Evolutionary conservation across 2,888 invertebrate genomes (phyloP), one percentile per base, ranked within the genome.

Genomic region (Cremastinae sp.): DNA sequence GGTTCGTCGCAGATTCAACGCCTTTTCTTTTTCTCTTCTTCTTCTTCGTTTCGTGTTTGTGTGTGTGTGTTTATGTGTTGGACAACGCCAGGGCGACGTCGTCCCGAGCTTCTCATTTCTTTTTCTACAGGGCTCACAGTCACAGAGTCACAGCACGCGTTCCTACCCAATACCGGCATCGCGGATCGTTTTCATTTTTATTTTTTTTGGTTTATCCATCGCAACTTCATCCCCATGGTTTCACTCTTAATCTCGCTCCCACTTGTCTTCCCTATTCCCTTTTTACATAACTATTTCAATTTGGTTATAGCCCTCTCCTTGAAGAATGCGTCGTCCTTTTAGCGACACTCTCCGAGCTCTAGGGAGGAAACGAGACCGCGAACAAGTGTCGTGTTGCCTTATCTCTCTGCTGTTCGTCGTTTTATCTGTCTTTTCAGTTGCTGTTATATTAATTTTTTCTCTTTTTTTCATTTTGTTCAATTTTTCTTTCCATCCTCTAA

Each of bases 131-230:
- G 72, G 68, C 73, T 79, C 79, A 74, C 76, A 76, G 76, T 79
- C 79, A 73, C 74, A 69, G 77, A 77, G 73, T 79, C 79, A 75
- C 79, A 79, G 78, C 79, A 71, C 78, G 75, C 75, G 75, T 65
- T 75, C 56, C 62, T 58, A 53, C 61, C 49, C 51, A 35, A 51
- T 43, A 12, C n/a, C 22, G 45, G 47, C 20, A 53, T 53, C 51
- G 58, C 58, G 65, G 51, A 65, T 53, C 37, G 41, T 20, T 61
- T 39, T 58, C n/a, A n/a, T n/a, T n/a, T n/a, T n/a, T n/a, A n/a
- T n/a, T 51, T 56, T 58, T 16, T 16, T 64, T 56, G 28, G 12
- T 55, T 51, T 59, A 16, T 37, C 10, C 62, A 12, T 62, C 53
- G 55, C 10, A 22, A 62, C 41, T 53, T 58, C 58, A 22, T 62